Conservation (phyloP, 2,113 vertebrate genomes). For the Noturus placidus region DNA sequence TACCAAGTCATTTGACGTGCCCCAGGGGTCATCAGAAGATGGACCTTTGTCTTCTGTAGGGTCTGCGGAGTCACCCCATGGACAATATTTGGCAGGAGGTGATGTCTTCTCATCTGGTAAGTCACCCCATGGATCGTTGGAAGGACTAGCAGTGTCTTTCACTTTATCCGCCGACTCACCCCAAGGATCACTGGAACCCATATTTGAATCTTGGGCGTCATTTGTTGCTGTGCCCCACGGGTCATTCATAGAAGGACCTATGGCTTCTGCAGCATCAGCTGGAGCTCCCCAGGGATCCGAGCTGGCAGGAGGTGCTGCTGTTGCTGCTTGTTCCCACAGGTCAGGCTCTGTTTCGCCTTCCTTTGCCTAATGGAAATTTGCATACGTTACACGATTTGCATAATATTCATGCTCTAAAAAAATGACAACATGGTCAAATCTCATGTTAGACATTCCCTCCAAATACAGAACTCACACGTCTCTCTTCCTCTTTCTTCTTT, state of each 20-base stretch:
- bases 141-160: background rate
- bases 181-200: conserved; percentile 39
- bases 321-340: conserved; percentile 61
- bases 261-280: conserved; percentile 27
- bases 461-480: conserved; percentile 64
- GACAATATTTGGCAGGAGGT: conserved; percentile 66
- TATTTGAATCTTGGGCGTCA: conserved; percentile 21
- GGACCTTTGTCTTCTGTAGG: conserved; percentile 40
- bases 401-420: background rate
- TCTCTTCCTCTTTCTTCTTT: conserved; percentile 82
- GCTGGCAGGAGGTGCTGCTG: conserved; percentile 40
- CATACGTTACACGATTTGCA: background rate
- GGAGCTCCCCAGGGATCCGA: conserved; percentile 53
- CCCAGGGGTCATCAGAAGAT: conserved; percentile 42
- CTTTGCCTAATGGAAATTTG: conserved; percentile 40
- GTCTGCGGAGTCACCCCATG: conserved; percentile 58
- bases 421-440: background rate
- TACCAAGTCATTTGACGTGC: conserved; percentile 61
- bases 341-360: conserved; percentile 51
- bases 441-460: background rate
- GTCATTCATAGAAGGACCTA: conserved; percentile 15
- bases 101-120: conserved; percentile 37
- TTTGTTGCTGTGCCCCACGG: conserved; percentile 42
- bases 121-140: conserved; percentile 45
- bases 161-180: conserved; percentile 32